Evolutionary conservation across 2,888 invertebrate species (phyloP).

Genomic region (Callyntrura guangdongensis): DNA sequence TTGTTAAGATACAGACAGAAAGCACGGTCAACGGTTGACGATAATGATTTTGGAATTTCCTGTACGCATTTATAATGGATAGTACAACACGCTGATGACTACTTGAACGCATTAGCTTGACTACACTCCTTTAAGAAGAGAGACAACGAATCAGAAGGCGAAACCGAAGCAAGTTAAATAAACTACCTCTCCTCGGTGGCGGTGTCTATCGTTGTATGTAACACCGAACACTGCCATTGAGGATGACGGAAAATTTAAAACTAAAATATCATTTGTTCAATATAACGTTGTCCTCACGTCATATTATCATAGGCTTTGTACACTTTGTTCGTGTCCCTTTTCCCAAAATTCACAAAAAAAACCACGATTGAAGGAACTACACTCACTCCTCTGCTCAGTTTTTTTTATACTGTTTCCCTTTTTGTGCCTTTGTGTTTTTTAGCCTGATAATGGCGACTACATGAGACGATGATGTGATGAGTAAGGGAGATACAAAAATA

Average conservation of each 20-base stretch:
- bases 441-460: neutral
- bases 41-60: neutral
- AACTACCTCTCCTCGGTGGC: neutral
- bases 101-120: neutral
- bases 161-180: neutral
- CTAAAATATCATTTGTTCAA: neutral
- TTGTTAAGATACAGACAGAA: neutral
- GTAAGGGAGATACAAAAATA: neutral
- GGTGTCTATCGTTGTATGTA: no score
- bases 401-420: neutral
- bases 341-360: conserved; percentile 9
- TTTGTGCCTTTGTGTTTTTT: conserved; percentile 2
- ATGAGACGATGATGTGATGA: neutral
- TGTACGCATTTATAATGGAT: neutral
- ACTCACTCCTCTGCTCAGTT: neutral
- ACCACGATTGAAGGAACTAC: conserved; percentile 20
- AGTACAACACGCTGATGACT: neutral
- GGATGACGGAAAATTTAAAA: no score
- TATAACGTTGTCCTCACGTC: no score
- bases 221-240: no score
- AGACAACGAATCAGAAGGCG: neutral
- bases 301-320: neutral
- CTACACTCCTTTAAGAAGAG: neutral
- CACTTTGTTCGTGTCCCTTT: neutral
- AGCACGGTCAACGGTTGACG: no score